Base-by-base conservation (phyloP, 2,888 invertebrate species). In the Synanthedon tipuliformis region DNA sequence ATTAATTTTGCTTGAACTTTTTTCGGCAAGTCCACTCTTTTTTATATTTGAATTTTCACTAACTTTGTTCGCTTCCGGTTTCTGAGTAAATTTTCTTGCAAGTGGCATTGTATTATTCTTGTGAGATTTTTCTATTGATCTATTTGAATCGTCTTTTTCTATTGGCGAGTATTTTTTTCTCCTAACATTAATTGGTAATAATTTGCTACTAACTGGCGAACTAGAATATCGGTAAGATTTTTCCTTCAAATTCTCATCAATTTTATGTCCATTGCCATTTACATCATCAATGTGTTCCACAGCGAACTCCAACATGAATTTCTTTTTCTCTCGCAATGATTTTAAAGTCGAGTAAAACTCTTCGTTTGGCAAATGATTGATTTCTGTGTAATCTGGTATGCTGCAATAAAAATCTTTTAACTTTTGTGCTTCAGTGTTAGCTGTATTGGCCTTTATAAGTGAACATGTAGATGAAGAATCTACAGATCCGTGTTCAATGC, bases 331-430 rank as follows among this genome's bases (percentile, higher is more conserved):
- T 59, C 91, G 89, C 51, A 93, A 73, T 54, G 88, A 89, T 71
- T 92, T 91, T 52, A 95, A 71, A 41, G 92, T 92, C 12, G 90
- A 90, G 69, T 93, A 92, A 73, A 94, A 94, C 64, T 95, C 94
- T 54, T 90, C 90, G 56, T 91, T 91, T 0, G 93, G 90, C 59
- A 94, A 80, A 77, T 94, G 94, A 70, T 93, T 90, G 2, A 95
- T 89, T 51, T 94, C 94, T 55, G 89, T 90, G 60, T 94, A 94
- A 69, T 94, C 94, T 54, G 94, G 94, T 68, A 94, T 94, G 65
- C 93, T 94, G 52, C 91, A 90, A 61, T 92, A 91, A 73, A 94
- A 94, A 55, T 93, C 91, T 55, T 93, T 88, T 58, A 93, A 85
- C 51, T 91, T 91, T 50, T 90, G 78, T 45, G 89, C 86, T 51